A percentile compares a stretch with the other conserved stretches of the same genome.
Evolutionary conservation across 2,888 invertebrate species (phyloP).

Genomic region (Ectemnius continuus): DNA sequence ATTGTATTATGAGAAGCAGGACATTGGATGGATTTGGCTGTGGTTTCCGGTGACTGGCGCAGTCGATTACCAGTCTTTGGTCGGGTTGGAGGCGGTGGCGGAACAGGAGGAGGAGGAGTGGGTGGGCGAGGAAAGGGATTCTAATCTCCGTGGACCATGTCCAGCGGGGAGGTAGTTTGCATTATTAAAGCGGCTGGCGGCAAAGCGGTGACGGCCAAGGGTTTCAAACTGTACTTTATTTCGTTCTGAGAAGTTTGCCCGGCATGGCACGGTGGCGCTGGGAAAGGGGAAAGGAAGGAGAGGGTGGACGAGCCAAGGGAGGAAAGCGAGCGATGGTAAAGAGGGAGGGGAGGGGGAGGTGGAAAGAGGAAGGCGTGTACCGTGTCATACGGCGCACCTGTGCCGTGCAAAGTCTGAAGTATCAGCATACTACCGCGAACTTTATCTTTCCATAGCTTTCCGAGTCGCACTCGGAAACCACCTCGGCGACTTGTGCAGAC

Average conservation of each 20-base stretch:
- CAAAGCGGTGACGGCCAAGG: constrained; percentile 40
- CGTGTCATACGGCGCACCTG: constrained; percentile 53
- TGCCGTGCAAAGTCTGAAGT: constrained; percentile 44
- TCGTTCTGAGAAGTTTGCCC: constrained; percentile 64
- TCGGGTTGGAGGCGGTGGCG: no score
- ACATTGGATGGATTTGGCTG: no score
- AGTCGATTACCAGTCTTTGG: no score
- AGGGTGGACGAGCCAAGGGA: neutral
- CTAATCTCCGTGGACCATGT: constrained; percentile 30
- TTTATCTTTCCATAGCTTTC: constrained; percentile 55
- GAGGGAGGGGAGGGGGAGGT: neutral
- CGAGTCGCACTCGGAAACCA: no score
- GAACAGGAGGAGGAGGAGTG: neutral
- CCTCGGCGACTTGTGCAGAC: constrained; percentile 20
- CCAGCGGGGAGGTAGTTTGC: constrained; percentile 25
- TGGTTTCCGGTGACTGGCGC: no score
- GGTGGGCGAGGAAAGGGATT: constrained; percentile 24
- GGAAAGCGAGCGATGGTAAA: neutral
- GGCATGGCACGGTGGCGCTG: constrained; percentile 5
- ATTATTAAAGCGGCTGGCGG: constrained; percentile 45
- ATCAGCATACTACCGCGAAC: constrained; percentile 66
- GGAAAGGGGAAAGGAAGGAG: neutral
- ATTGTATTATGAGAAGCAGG: no score
- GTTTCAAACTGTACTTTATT: constrained; percentile 69
- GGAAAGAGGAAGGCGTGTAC: constrained; percentile 22